Evolutionary conservation across 1,140 invertebrate species (phyloP), one percentile per base, ranked within the genome.

Genomic region (Ceratoteleas bidentatus): DNA sequence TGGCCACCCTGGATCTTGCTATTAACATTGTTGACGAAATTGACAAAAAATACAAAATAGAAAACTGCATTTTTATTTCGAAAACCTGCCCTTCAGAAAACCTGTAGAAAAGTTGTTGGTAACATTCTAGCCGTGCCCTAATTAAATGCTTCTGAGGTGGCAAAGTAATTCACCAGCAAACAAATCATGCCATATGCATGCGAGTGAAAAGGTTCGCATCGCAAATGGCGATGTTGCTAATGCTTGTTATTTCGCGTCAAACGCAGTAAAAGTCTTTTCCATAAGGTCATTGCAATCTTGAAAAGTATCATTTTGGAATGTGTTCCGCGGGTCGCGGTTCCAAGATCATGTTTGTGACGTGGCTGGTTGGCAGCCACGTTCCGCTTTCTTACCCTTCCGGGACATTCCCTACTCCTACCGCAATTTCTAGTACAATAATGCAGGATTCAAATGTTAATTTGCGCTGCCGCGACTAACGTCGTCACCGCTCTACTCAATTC

Each of bases 381-480:
- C 87, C 89, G 89, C 89, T 90, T 90, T 90, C 89, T 89, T 89
- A 86, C 86, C 85, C 88, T 90, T 90, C 85, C 89, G 87, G 89
- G 86, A 69, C 89, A 88, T 82, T 83, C 52, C 78, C 65, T 58
- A 65, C 77, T 69, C 16, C 66, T 61, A 62, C 58, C 61, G 60
- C 75, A 77, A 69, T 85, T 85, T 83, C 83, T 77, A 85, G 73
- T 50, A 80, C 80, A 85, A 74, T 77, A 73, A 70, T 77, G 64
- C 76, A 80, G 72, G 50, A 78, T 78, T 75, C 54, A 68, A 81
- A 84, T 84, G 74, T 58, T 81, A 78, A 84, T 84, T 80, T 68
- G 36, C 81, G 66, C 60, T n/a, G 43, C 65, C 60, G 75, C 79
- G 73, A 70, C 57, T 36, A 49, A 10, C 52, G 52, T 53, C 43